These are phyloP conservation scores for Sinocyclocheilus anshuiensis DNA, from an alignment of 2,113 vertebrate species.

Conservation along the genomic window DNA sequence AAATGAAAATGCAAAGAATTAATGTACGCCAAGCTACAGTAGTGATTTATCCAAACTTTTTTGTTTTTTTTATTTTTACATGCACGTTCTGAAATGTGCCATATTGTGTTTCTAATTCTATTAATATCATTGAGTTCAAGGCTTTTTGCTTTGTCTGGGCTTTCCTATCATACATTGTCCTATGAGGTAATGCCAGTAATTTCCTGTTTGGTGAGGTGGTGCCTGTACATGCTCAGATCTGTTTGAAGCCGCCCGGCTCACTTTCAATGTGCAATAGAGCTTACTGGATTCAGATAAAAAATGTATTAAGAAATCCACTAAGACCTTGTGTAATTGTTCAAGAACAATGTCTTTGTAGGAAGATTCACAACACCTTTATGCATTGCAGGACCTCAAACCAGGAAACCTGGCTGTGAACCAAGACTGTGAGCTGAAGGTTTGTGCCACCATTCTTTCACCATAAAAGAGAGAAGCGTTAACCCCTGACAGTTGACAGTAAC, in stretches of 20 bases:
- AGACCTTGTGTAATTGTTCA: not conserved
- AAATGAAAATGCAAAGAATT: not conserved
- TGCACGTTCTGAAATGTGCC: not conserved
- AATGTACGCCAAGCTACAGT: not conserved
- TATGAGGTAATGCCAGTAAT: conserved; percentile 17
- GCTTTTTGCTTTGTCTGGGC: not conserved
- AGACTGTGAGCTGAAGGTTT: conserved; percentile 95
- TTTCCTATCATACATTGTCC: not conserved
- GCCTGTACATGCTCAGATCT: conserved; percentile 61
- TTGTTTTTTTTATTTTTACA: too few species aligned
- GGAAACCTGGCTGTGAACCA: conserved; percentile 97
- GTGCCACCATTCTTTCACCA: conserved; percentile 21
- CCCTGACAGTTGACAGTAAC: not conserved
- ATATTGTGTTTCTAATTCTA: not conserved
- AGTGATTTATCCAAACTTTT: not conserved
- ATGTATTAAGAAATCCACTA: not conserved
- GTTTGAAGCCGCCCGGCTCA: conserved; percentile 33
- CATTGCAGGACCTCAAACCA: conserved; percentile 90
- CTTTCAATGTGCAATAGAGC: not conserved
- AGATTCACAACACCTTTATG: conserved; percentile 39
- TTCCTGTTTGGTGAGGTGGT: conserved; percentile 35
- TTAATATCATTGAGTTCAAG: not conserved
- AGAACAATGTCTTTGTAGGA: not conserved
- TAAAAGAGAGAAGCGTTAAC: conserved; percentile 30
- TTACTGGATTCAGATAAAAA: not conserved